Base-by-base conservation (phyloP, 2,888 invertebrate genomes). In the Zaprionus lineosus region DNA sequence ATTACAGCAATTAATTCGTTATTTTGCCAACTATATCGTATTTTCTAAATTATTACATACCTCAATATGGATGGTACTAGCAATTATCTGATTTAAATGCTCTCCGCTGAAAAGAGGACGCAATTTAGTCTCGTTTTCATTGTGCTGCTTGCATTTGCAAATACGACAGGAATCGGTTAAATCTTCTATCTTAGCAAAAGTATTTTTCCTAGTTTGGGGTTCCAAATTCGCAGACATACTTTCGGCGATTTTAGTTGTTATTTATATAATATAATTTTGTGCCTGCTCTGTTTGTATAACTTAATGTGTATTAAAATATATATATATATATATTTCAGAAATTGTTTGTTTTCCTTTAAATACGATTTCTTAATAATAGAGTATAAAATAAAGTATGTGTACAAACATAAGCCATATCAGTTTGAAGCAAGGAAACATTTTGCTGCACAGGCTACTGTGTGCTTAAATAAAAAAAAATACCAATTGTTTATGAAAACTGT, bases 51-150 rank as follows among this genome's bases (percentile, higher is more conserved):
- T n/a, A 2, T 1, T 8, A 28, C 36, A 0, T 40, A 68, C 69
- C 52, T 73, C 52, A 3, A 73, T 62, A 7, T 73, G 73, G 16
- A 73, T 19, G n/a, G 73, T 68, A 21, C 73, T 73, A 5, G 62
- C 51, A 7, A 70, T 73, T 4, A 70, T 46, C 7, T 52, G 69
- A 9, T 44, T 73, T 26, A 69, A 39, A 6, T 62, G 73, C 2
- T 44, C 31, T 0, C 62, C 52, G 11, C 52, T 50, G 11, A 70
- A 70, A 8, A 70, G 46, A 9, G 73, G 68, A 12, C 73, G 68
- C 26, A 70, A 6, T 9, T 62, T 67, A 1, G 39, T 26, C 19
- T 29, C 57, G 14, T 52, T 63, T 29, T 64, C 55, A 4, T 8
- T 8, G 11, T 39, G 47, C 8, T 26, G 34, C 4, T 37, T 40